phyloP scores from a whole-genome alignment of 2,888 invertebrate species.

The Oscheius sp. region DNA sequence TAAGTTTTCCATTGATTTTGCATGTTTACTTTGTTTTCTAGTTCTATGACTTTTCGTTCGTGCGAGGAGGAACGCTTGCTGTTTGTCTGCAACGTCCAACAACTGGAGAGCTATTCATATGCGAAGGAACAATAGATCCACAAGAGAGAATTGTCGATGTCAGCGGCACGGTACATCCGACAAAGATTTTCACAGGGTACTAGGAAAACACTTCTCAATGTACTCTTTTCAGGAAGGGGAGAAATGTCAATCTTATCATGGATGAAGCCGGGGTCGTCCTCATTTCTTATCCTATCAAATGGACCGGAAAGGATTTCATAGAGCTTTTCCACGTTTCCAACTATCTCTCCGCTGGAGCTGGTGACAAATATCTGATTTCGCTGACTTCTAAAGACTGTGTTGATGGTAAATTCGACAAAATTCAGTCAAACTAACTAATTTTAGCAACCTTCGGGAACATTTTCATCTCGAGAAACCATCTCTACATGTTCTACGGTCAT shows the following conservation, averaged over 20 bases:
- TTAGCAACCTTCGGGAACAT: conserved; percentile 31
- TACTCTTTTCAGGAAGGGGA: conserved; percentile 16
- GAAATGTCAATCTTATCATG: conserved; percentile 21
- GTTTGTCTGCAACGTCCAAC: conserved; percentile 32
- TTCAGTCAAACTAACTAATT: not conserved
- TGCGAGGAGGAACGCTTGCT: conserved; percentile 26
- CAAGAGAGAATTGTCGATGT: conserved; percentile 35
- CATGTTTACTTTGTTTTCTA: conserved; percentile 11
- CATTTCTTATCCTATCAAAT: conserved; percentile 32
- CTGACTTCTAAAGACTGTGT: conserved; percentile 29
- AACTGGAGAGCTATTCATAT: conserved; percentile 33
- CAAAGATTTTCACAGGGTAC: conserved; percentile 27
- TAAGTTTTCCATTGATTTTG: conserved; percentile 3
- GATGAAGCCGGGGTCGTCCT: conserved; percentile 39
- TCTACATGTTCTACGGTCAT: conserved; percentile 31
- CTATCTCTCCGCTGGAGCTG: conserved; percentile 24
- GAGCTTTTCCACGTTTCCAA: conserved; percentile 37
- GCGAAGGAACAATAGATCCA: conserved; percentile 37
- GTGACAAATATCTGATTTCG: conserved; percentile 33
- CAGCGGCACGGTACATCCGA: conserved; percentile 24
- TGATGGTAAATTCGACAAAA: conserved; percentile 3
- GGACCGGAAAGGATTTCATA: conserved; percentile 8
- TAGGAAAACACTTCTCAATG: no score
- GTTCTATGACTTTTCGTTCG: conserved; percentile 36
- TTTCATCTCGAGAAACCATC: conserved; percentile 38